Percentiles rank a stretch among this genome's conserved stretches.
Conservation (phyloP, 2,113 vertebrate species). For the Phalacrocorax carbo region DNA sequence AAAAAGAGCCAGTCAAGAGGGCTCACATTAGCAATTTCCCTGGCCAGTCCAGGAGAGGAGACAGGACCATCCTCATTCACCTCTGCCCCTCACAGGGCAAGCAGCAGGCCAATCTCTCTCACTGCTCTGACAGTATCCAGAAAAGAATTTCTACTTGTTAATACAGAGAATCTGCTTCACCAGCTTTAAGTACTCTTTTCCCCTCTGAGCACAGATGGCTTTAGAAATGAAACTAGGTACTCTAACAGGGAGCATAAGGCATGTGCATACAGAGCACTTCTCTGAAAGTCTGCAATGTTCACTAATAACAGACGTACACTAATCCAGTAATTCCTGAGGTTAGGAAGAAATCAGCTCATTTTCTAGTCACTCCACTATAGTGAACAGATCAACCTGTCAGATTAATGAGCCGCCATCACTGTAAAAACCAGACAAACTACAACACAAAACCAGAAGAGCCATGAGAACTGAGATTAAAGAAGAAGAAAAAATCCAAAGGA, state of each 20-base stretch:
- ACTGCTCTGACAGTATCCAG: not conserved
- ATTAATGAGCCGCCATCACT: not conserved
- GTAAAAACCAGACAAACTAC: not conserved
- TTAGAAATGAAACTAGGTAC: not conserved
- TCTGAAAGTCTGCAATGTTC: not conserved
- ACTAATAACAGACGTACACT: not conserved
- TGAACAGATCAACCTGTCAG: not conserved
- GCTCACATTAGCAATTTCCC: not conserved
- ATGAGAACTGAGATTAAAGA: fast-evolving
- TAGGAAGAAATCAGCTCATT: not conserved
- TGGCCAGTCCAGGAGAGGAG: not conserved
- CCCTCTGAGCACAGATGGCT: not conserved
- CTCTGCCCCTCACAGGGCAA: not conserved
- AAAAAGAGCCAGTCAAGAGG: not conserved
- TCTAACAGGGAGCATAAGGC: not conserved
- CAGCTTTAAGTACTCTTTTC: not conserved
- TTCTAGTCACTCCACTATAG: not conserved
- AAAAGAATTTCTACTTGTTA: not conserved
- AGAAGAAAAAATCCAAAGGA: not conserved
- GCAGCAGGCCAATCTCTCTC: not conserved
- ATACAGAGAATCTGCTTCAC: not conserved
- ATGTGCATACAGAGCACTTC: not conserved
- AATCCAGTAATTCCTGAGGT: not conserved
- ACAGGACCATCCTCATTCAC: not conserved
- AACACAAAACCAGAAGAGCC: not conserved